A percentile compares a stretch with the other conserved stretches of the same genome.
Conservation (phyloP, 2,797 vertebrate genomes). For the Notamacropus eugenii region DNA sequence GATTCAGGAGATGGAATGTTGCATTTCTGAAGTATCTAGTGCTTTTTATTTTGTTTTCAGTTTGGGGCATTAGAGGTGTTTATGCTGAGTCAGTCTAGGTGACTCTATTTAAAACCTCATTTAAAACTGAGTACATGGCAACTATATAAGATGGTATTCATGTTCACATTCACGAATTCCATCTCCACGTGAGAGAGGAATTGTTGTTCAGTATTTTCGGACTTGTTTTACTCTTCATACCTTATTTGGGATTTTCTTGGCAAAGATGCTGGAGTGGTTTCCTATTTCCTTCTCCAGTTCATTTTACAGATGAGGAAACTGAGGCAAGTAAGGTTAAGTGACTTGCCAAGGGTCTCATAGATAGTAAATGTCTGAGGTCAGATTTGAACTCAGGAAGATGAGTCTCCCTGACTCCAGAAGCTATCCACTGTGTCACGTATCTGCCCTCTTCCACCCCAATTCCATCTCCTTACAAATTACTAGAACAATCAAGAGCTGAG, state of each 20-base stretch:
- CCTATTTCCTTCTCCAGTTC: background rate
- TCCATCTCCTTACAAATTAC: background rate
- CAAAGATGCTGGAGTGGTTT: background rate
- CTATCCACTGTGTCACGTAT: background rate
- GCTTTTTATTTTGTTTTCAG: too few species aligned
- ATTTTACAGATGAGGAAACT: background rate
- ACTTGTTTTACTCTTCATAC: background rate
- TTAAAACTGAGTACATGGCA: background rate
- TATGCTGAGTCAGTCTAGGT: background rate
- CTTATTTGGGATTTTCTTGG: background rate
- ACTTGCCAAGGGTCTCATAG: background rate
- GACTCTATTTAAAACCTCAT: background rate
- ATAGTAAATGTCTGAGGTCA: background rate
- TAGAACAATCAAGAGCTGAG: background rate
- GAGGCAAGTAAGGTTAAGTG: background rate
- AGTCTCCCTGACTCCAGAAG: background rate
- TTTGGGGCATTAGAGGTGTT: background rate
- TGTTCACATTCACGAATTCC: background rate
- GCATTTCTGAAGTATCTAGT: too few species aligned
- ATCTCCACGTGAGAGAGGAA: background rate
- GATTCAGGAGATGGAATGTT: background rate
- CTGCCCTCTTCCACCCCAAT: background rate
- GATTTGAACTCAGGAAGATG: background rate
- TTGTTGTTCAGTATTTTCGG: background rate
- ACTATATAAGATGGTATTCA: background rate